These are phyloP conservation scores for Frankliniella fusca DNA, from an alignment of 2,888 invertebrate species.

Conservation along the genomic window DNA sequence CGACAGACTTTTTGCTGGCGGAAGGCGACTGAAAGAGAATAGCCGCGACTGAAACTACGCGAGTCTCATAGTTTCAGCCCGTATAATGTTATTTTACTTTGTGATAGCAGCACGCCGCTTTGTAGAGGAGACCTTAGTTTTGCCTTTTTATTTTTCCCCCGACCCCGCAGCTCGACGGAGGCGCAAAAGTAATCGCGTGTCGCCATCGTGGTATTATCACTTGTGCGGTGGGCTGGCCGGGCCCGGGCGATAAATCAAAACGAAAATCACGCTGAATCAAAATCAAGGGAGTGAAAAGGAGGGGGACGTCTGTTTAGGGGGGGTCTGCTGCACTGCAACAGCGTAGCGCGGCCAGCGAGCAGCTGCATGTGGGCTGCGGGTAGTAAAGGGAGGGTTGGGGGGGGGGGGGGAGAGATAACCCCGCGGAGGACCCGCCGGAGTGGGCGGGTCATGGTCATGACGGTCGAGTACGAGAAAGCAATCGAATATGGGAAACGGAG, in stretches of 20 bases:
- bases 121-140: background rate
- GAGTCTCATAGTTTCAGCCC: too few relatives aligned
- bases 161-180: background rate
- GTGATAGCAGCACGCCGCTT: too few relatives aligned
- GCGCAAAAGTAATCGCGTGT: background rate
- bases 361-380: slow-evolving; percentile 22
- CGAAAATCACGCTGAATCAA: background rate
- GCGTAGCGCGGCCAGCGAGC: background rate
- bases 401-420: too few relatives aligned
- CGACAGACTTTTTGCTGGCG: too few relatives aligned
- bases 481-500: background rate
- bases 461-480: background rate
- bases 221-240: too few relatives aligned
- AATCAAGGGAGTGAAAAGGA: slow-evolving; percentile 4
- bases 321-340: too few relatives aligned
- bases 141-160: background rate
- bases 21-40: too few relatives aligned
- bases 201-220: too few relatives aligned
- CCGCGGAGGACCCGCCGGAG: background rate
- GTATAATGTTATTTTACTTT: too few relatives aligned
- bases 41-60: too few relatives aligned
- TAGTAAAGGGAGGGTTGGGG: too few relatives aligned
- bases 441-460: background rate
- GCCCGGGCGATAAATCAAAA: background rate
- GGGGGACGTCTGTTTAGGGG: background rate